Evolutionary conservation across 2,888 invertebrate species (phyloP).

Genomic region (Ischnura elegans): DNA sequence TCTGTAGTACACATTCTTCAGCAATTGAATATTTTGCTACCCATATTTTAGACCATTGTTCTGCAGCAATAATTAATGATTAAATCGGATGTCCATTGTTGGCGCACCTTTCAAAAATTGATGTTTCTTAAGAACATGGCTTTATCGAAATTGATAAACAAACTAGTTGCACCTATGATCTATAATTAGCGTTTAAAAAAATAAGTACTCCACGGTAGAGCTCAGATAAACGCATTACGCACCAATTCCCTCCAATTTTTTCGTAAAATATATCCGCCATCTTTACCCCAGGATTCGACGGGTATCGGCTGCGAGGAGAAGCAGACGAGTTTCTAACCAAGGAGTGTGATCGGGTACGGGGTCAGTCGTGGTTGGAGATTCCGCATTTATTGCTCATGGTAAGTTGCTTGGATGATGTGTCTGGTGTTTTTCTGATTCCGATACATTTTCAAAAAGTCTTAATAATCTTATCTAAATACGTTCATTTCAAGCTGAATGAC

Average conservation of each 20-base stretch:
- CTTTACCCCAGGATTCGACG: conserved; percentile 67
- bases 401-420: neutral
- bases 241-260: conserved; percentile 66
- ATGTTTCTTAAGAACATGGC: neutral
- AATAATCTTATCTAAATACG: conserved; percentile 23
- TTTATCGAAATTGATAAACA: neutral
- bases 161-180: neutral
- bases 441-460: neutral
- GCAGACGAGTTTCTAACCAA: conserved; percentile 63
- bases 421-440: neutral
- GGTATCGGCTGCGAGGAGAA: conserved; percentile 65
- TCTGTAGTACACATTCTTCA: neutral
- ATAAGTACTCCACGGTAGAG: neutral
- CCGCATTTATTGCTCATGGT: conserved; percentile 61
- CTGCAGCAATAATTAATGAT: conserved; percentile 16
- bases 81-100: neutral
- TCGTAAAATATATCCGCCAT: conserved; percentile 59
- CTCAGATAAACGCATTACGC: conserved; percentile 50
- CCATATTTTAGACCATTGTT: neutral
- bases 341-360: conserved; percentile 64
- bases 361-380: conserved; percentile 64
- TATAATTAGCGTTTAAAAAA: neutral
- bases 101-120: conserved; percentile 19
- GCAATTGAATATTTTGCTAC: neutral
- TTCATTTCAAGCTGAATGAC: conserved; percentile 26